Conservation (phyloP, 2,797 vertebrate genomes). For the Nannoperca australis region DNA sequence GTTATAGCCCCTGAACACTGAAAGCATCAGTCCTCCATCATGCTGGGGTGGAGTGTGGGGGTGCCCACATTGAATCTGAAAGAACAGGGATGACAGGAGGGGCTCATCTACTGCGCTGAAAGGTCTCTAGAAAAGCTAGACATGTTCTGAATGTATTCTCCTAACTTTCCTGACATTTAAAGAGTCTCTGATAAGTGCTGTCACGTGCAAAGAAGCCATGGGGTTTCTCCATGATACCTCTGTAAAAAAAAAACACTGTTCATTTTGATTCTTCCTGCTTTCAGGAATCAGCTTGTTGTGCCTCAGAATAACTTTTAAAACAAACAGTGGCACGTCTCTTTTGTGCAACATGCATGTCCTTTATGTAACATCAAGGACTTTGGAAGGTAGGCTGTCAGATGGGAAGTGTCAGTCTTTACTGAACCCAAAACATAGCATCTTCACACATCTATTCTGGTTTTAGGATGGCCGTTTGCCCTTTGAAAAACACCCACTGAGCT, state of each 20-base stretch:
- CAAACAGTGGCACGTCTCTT: not conserved
- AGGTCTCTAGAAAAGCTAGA: not conserved
- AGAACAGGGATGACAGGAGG: not conserved
- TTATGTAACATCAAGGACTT: slow-evolving; percentile 12
- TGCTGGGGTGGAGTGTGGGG: not conserved
- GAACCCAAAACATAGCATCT: slow-evolving; percentile 44
- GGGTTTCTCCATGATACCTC: slow-evolving; percentile 12
- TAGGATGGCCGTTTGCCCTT: slow-evolving; percentile 38
- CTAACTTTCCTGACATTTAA: slow-evolving; percentile 12
- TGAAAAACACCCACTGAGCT: slow-evolving; percentile 50
- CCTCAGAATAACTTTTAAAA: slow-evolving; percentile 1
- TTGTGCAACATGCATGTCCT: slow-evolving; percentile 15
- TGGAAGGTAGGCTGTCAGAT: slow-evolving; percentile 26
- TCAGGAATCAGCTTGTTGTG: not conserved
- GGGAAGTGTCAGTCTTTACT: slow-evolving; percentile 30
- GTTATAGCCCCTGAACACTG: not conserved
- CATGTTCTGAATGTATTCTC: not conserved
- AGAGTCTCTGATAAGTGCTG: slow-evolving; percentile 36
- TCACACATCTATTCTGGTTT: slow-evolving; percentile 48
- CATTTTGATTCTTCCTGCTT: not conserved
- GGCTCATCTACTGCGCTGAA: not conserved
- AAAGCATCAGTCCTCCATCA: not conserved
- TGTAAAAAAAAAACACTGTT: not conserved
- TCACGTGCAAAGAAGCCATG: not conserved
- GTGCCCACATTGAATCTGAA: slow-evolving; percentile 35